A percentile compares a stretch with the other conserved stretches of the same genome.
Conservation (phyloP, 1,140 invertebrate genomes). For the Pseudomyrmex pallidus region DNA sequence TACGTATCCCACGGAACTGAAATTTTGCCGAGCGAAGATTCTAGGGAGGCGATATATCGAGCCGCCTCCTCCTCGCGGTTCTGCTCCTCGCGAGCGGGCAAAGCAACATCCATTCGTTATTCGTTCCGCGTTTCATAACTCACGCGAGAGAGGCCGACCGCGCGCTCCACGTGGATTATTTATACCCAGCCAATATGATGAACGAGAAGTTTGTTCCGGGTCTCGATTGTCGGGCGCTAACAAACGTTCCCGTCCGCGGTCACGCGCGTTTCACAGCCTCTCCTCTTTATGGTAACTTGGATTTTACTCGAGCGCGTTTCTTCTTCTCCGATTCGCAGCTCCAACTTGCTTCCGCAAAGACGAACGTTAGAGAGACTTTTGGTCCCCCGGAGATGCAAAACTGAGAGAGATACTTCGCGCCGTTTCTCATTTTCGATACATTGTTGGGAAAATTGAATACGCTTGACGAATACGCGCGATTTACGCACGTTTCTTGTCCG, state of each 20-base stretch:
- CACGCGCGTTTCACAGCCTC: neutral
- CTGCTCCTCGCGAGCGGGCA: neutral
- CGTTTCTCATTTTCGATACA: conserved; percentile 7
- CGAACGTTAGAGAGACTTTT: neutral
- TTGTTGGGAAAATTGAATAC: neutral
- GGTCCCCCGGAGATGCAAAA: conserved; percentile 18
- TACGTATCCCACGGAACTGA: neutral
- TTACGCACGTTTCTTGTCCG: neutral
- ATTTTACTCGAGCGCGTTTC: neutral
- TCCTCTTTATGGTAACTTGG: neutral
- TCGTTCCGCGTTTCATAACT: conserved; percentile 49
- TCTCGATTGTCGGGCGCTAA: conserved; percentile 33
- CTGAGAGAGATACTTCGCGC: conserved; percentile 7
- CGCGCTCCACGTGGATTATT: conserved; percentile 27
- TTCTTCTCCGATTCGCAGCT: neutral
- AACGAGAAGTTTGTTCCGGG: conserved; percentile 37
- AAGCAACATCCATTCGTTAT: conserved; percentile 41
- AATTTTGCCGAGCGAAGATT: conserved; percentile 36
- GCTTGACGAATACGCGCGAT: neutral
- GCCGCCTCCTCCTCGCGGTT: too few relatives aligned
- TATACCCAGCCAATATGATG: conserved; percentile 44
- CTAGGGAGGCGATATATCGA: conserved; percentile 23
- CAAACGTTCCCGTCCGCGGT: conserved; percentile 1
- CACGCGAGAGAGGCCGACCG: neutral
- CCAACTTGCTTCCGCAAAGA: conserved; percentile 12